Evolutionary conservation across 2,888 invertebrate species (phyloP).

Genomic region (Pimpla rufipes): DNA sequence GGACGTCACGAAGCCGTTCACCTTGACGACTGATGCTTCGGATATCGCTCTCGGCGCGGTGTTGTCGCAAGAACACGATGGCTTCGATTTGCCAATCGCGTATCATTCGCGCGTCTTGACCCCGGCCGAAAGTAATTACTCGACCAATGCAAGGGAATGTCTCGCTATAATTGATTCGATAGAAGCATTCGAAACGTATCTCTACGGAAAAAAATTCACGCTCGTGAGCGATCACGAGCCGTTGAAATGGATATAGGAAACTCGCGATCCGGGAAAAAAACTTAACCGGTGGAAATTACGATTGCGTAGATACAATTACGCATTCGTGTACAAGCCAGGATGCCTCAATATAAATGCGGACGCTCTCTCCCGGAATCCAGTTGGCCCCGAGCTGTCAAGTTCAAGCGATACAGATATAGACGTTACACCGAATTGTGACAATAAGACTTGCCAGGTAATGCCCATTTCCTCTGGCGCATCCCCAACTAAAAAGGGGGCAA

Average conservation of each 20-base stretch:
- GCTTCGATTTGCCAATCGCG: conserved; percentile 67
- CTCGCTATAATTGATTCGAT: conserved; percentile 46
- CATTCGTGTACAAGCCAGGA: conserved; percentile 30
- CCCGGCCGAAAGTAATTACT: conserved; percentile 56
- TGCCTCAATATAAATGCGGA: conserved; percentile 29
- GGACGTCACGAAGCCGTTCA: conserved; percentile 75
- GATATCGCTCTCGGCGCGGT: conserved; percentile 76
- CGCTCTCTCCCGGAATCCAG: conserved; percentile 39
- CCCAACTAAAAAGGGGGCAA: not conserved
- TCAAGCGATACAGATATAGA: not conserved
- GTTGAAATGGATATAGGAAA: conserved; percentile 24
- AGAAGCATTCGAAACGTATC: conserved; percentile 61
- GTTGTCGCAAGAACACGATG: conserved; percentile 77
- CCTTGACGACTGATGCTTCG: conserved; percentile 79
- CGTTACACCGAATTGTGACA: no score
- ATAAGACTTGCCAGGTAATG: no score
- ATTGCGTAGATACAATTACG: conserved; percentile 27
- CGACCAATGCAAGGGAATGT: conserved; percentile 52
- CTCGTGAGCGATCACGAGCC: conserved; percentile 43
- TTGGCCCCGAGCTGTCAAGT: not conserved
- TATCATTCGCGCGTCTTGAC: conserved; percentile 47
- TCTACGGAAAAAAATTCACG: conserved; percentile 45
- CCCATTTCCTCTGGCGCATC: not conserved
- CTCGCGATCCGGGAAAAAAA: conserved; percentile 18
- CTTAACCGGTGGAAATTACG: conserved; percentile 40